Evolutionary conservation across 2,797 vertebrate genomes (phyloP), one percentile per base, ranked within the genome.

Genomic region (Ispidina lecontei): DNA sequence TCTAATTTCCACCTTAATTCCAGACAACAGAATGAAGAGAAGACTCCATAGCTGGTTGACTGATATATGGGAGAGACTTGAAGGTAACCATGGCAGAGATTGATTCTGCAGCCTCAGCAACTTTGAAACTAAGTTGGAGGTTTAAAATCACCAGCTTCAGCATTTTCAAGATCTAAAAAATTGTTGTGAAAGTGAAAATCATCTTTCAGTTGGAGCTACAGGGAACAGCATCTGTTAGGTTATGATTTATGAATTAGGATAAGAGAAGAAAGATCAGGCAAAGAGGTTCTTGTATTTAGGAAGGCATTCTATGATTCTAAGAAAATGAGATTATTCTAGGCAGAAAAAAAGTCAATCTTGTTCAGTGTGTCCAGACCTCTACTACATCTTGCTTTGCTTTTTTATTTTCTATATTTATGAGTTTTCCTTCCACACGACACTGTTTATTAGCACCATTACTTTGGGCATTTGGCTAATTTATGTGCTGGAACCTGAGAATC

Each of bases 111-210:
- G 68, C n/a, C 35, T 94, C 84, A 93, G 51, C 87, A 71, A 47
- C 75, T 93, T 87, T 55, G 71, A 74, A 58, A 87, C 35, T 58
- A 78, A 93, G 73, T 62, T 77, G 31, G 43, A 87, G 28, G 13
- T 91, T 90, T 80, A 58, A 87, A 92, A 87, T 90, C 43, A 77
- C 35, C 51, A 76, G 35, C 51, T 84, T 75, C 78, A 91, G 83
- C 64, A 77, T 71, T 93, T 93, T 84, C 39, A 82, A 75, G 83
- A 71, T 84, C 33, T 79, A 37, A 92, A 93, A 91, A 79, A 81
- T 37, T 65, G 41, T 35, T 72, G n/a, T 14, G 12, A 79, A 84
- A 91, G 20, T 77, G 35, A 67, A 91, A 94, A 90, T 44, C 22
- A 41, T 79, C 49, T 86, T 82, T 87, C 22, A 75, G 58, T 74